Percentiles rank a stretch among this genome's conserved stretches.
phyloP scores from a whole-genome alignment of 2,797 vertebrate species.

The Pipistrellus pygmaeus region DNA sequence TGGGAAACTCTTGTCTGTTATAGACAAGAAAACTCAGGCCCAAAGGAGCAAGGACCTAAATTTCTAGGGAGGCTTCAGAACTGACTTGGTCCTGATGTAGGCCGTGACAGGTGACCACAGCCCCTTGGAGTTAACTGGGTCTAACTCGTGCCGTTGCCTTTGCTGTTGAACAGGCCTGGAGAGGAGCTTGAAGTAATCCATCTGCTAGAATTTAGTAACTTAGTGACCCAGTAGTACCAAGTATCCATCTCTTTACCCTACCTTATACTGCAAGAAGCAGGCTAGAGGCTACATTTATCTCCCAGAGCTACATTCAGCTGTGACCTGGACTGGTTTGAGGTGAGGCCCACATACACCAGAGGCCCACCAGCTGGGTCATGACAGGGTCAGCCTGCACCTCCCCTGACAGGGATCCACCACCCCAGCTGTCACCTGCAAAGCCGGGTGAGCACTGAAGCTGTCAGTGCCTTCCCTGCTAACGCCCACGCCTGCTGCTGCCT shows the following conservation, averaged over 20 bases:
- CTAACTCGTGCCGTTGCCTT: not conserved
- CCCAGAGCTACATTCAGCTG: not conserved
- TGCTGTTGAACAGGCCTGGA: not conserved
- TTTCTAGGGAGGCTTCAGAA: not conserved
- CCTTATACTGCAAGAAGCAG: not conserved
- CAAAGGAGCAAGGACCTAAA: not conserved
- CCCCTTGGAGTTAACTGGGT: not conserved
- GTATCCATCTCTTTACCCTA: not conserved
- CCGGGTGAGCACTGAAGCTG: conserved; percentile 79
- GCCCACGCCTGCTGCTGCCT: conserved; percentile 75
- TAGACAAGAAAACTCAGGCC: conserved; percentile 18
- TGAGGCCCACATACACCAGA: not conserved
- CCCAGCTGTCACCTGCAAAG: conserved; percentile 77
- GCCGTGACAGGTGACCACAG: not conserved
- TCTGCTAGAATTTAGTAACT: conserved; percentile 3
- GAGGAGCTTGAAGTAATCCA: not conserved
- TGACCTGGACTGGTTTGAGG: not conserved
- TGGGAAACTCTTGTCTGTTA: not conserved
- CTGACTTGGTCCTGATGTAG: not conserved
- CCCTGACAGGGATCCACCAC: conserved; percentile 29
- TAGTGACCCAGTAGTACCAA: not conserved
- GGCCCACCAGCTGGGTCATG: conserved; percentile 15
- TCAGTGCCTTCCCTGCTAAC: conserved; percentile 78
- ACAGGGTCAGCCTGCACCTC: not conserved
- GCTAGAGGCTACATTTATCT: not conserved